Evolutionary conservation across 2,113 vertebrate genomes (phyloP), one percentile per base, ranked within the genome.

Genomic region (Caracal caracal): DNA sequence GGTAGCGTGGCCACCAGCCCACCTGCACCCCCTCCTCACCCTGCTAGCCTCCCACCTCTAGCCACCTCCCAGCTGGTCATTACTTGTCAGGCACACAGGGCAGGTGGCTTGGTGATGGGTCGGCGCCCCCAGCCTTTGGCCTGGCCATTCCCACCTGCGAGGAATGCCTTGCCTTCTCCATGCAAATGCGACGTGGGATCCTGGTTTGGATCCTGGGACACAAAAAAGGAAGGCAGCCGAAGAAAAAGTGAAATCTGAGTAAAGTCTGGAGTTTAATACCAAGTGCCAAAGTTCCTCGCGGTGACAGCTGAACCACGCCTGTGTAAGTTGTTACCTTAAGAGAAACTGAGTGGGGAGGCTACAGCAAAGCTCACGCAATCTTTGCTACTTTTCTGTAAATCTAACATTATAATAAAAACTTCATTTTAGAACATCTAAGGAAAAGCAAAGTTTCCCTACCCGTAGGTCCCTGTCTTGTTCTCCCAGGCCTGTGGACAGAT

Each of bases 401-500:
- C 49, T 53, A 26, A 81, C 33, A 43, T n/a, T 35, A 3, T 4
- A 47, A 5, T 93, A n/a, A 56, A 35, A 35, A 15, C 61, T 37
- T 90, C 1, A 4, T 35, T 89, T 71, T 56, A 33, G 63, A 16
- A 35, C 40, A 10, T 30, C 43, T 9, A 37, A 33, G 33, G 70
- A 43, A 75, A 51, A 56, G 1, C 30, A 20, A 17, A 30, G 28
- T 10, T n/a, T 19, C 4, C 10, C 26, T 47, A 2, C 20, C 33
- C 2, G 11, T 11, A 3, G 20, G 84, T 37, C 33, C 4, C 22
- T 24, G 68, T 49, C 51, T 16, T n/a, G 0, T 33, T n/a, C 63
- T 82, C 10, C 7, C 24, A 11, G 24, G 12, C 8, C 71, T 28
- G 6, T 85, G 47, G 37, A 19, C 59, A 26, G 70, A 24, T 37